Conservation (phyloP, 1,140 invertebrate species). For the Globodera ellingtonae region DNA sequence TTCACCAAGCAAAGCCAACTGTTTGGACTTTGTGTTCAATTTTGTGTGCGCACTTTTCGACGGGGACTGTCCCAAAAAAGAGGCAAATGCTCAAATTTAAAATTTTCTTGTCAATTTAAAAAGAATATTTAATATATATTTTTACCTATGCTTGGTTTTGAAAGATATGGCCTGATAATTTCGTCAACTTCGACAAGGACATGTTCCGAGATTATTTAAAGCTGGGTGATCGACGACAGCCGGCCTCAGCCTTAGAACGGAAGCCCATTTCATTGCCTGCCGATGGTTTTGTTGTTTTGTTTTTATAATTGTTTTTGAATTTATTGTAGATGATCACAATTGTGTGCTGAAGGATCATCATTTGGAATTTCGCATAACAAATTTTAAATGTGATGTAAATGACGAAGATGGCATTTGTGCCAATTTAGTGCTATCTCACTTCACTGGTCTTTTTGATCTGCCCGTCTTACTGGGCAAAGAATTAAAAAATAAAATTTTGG, state of each 20-base stretch:
- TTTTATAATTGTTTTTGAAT: too few relatives aligned
- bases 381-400: too few relatives aligned
- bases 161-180: background rate
- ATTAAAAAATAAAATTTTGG: background rate
- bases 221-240: background rate
- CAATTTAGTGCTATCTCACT: background rate
- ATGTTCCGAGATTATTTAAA: background rate
- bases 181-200: background rate
- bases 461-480: background rate
- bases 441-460: background rate
- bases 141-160: too few relatives aligned
- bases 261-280: background rate
- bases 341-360: too few relatives aligned
- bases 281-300: background rate
- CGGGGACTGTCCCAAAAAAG: background rate
- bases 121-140: background rate
- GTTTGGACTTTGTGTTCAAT: background rate
- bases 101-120: background rate
- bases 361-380: too few relatives aligned
- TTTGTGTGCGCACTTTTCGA: background rate
- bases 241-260: background rate
- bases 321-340: too few relatives aligned
- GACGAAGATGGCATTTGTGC: too few relatives aligned
- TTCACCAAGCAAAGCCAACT: background rate
- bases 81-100: background rate